A percentile compares a stretch with the other conserved stretches of the same genome.
phyloP scores from a whole-genome alignment of 1,140 invertebrate genomes.

The Littorina saxatilis region DNA sequence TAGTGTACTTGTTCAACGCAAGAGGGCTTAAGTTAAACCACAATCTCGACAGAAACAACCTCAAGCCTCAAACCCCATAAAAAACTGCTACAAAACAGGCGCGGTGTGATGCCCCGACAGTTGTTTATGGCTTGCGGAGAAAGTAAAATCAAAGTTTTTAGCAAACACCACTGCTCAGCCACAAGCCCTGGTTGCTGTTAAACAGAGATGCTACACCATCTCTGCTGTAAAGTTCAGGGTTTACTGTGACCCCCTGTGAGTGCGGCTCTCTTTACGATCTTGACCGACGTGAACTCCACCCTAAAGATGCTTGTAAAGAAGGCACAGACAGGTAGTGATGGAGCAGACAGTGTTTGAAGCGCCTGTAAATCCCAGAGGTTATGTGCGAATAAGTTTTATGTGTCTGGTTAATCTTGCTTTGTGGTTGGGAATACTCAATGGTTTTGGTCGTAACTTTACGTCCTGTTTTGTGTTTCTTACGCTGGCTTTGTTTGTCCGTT shows the following conservation, averaged over 20 bases:
- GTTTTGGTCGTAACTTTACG: neutral
- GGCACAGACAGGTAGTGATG: neutral
- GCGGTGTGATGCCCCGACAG: neutral
- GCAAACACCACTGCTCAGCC: neutral
- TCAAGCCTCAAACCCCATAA: neutral
- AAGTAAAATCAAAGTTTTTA: neutral
- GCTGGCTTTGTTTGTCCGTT: no score
- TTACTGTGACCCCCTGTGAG: neutral
- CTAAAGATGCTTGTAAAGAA: neutral
- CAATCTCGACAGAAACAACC: neutral
- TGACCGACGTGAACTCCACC: neutral
- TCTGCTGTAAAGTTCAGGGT: no score
- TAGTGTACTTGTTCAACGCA: no score
- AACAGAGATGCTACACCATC: no score
- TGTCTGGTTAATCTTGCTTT: neutral
- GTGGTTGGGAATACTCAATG: neutral
- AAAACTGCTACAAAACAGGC: neutral
- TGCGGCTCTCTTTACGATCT: neutral
- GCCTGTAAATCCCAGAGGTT: neutral
- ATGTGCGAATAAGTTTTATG: neutral
- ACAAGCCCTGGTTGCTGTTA: neutral
- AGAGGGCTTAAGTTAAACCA: neutral
- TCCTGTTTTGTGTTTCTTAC: no score
- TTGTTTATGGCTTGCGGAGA: neutral
- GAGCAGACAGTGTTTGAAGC: conserved; percentile 15